phyloP scores from a whole-genome alignment of 2,797 vertebrate species.

The Pangasius krempfi region DNA sequence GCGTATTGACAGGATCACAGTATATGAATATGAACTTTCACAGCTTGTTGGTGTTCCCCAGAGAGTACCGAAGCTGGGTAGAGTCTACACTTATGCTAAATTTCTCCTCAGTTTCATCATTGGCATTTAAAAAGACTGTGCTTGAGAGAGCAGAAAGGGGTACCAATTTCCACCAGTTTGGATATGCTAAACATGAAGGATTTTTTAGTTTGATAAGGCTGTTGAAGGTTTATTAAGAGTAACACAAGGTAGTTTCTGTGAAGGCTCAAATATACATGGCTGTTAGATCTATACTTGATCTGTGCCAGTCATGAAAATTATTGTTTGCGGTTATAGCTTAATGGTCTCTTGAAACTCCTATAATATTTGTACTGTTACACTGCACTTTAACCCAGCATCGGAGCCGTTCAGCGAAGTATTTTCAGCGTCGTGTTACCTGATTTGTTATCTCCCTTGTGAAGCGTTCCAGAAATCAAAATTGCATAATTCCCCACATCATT shows the following conservation, averaged over 20 bases:
- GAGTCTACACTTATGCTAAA: neutral
- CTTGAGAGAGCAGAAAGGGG: neutral
- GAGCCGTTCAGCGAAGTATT: neutral
- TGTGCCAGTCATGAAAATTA: constrained; percentile 27
- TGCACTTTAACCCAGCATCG: neutral
- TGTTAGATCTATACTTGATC: neutral
- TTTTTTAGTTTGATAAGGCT: neutral
- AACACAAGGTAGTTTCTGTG: neutral
- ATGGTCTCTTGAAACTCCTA: constrained; percentile 5
- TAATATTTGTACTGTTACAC: constrained; percentile 14
- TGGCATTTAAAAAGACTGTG: neutral
- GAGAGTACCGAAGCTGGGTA: neutral
- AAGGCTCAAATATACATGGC: neutral
- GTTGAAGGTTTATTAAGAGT: neutral
- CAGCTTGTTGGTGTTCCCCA: constrained; percentile 22
- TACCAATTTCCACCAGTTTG: neutral
- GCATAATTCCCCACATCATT: neutral
- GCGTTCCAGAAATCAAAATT: neutral
- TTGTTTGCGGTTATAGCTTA: constrained; percentile 49
- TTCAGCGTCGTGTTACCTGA: no score
- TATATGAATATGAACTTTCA: constrained; percentile 13
- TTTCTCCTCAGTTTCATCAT: neutral
- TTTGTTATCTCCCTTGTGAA: neutral
- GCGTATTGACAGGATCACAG: neutral
- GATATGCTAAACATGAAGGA: neutral